Conservation (phyloP, 2,797 vertebrate species). For the Enoplosus armatus region DNA sequence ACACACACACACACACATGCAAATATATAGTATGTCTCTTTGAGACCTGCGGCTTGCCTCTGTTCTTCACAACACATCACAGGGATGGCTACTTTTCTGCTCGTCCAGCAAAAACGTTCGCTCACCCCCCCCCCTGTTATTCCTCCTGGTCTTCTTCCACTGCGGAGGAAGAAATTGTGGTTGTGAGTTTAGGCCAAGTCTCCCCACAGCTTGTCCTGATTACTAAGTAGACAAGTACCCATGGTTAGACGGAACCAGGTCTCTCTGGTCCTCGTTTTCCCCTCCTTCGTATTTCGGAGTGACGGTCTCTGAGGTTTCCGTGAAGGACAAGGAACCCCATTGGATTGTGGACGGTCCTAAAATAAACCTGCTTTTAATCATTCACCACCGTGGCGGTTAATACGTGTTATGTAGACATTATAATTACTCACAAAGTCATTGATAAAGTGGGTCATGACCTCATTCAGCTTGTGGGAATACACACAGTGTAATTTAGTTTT, state of each 20-base stretch:
- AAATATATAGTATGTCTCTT: constrained; percentile 51
- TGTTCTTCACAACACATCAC: constrained; percentile 60
- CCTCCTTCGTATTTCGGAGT: constrained; percentile 50
- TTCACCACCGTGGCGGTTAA: constrained; percentile 43
- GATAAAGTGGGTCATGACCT: constrained; percentile 70
- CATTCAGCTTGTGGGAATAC: constrained; percentile 59
- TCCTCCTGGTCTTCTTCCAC: constrained; percentile 69
- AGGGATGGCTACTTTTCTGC: constrained; percentile 70
- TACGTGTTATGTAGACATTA: constrained; percentile 55
- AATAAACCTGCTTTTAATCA: constrained; percentile 64
- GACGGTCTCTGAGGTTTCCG: constrained; percentile 59
- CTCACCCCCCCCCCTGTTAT: constrained; percentile 60
- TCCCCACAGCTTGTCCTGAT: constrained; percentile 82
- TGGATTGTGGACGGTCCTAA: constrained; percentile 40
- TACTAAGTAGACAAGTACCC: constrained; percentile 77
- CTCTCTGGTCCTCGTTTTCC: constrained; percentile 64
- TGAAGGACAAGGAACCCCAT: constrained; percentile 43
- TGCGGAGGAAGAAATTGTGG: constrained; percentile 72
- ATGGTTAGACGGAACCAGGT: constrained; percentile 68
- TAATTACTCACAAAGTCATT: constrained; percentile 48
- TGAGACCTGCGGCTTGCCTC: constrained; percentile 54
- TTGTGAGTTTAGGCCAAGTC: constrained; percentile 71
- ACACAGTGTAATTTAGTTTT: constrained; percentile 66
- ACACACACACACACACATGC: constrained; percentile 32
- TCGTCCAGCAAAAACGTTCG: constrained; percentile 67